Percentiles rank a stretch among this genome's conserved stretches.
Conservation (phyloP, 2,113 vertebrate genomes). For the Anas platyrhynchos region DNA sequence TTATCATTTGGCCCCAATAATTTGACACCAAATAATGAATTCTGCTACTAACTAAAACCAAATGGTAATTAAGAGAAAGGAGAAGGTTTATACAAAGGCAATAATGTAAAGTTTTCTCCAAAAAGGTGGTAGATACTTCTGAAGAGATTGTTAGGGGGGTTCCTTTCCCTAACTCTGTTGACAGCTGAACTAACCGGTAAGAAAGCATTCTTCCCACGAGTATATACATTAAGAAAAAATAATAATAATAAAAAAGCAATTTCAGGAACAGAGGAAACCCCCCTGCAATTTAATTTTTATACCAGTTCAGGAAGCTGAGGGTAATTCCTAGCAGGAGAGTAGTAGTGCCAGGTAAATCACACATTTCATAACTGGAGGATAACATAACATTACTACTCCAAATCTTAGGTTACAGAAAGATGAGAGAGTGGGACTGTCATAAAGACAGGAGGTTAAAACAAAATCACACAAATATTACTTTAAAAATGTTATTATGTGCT, state of each 20-base stretch:
- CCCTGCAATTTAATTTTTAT: not conserved
- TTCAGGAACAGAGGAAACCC: not conserved
- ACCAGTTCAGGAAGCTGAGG: slow-evolving; percentile 1
- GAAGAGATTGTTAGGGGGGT: not conserved
- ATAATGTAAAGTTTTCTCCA: not conserved
- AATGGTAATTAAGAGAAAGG: not conserved
- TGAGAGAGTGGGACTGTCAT: not conserved
- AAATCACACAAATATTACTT: not conserved
- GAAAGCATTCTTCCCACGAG: not conserved
- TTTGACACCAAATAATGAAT: not conserved
- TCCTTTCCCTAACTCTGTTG: not conserved
- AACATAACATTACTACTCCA: not conserved
- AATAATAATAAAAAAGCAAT: not conserved
- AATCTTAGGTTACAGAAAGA: not conserved
- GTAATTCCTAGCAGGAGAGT: not conserved
- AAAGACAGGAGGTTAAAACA: not conserved
- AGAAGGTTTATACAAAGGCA: not conserved
- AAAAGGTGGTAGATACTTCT: not conserved
- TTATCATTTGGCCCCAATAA: not conserved
- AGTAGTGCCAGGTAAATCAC: not conserved
- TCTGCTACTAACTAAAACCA: not conserved
- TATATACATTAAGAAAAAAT: not conserved
- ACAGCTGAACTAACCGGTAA: not conserved
- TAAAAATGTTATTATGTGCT: not conserved
- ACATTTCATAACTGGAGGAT: not conserved